phyloP scores from a whole-genome alignment of 1,140 invertebrate genomes.

The Harpegnathos saltator region DNA sequence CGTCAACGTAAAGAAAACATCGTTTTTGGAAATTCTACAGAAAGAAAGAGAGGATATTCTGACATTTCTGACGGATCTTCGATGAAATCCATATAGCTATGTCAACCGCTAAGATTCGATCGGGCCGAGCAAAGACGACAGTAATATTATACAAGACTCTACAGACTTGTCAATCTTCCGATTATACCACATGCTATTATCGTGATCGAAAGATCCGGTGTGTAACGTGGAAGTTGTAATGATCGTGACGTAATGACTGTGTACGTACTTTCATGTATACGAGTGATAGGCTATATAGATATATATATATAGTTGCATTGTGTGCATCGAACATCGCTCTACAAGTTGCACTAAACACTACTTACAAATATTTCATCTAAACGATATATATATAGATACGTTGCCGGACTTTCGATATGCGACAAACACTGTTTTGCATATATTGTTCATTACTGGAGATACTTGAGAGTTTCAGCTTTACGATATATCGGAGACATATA shows the following conservation, averaged over 20 bases:
- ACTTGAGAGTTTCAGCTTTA: slow-evolving; percentile 55
- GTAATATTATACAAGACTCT: neutral
- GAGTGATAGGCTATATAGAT: slow-evolving; percentile 63
- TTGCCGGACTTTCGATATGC: slow-evolving; percentile 58
- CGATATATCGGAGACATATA: slow-evolving; percentile 52
- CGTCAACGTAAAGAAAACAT: neutral
- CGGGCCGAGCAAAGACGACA: neutral
- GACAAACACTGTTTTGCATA: slow-evolving; percentile 72
- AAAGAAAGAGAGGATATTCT: neutral
- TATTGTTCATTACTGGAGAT: slow-evolving; percentile 58
- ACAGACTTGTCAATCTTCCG: too few species aligned
- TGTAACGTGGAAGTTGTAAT: slow-evolving; percentile 59
- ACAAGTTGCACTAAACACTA: slow-evolving; percentile 76
- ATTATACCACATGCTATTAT: neutral
- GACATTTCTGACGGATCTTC: slow-evolving; percentile 2
- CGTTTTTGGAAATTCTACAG: neutral
- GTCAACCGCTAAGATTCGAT: neutral
- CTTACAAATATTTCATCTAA: slow-evolving; percentile 73
- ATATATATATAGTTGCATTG: slow-evolving; percentile 71
- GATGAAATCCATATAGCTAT: neutral
- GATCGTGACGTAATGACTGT: slow-evolving; percentile 47
- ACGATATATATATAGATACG: slow-evolving; percentile 70
- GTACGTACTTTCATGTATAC: slow-evolving; percentile 51
- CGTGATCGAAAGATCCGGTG: neutral
- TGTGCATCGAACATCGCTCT: slow-evolving; percentile 73